Percentiles rank a stretch among this genome's conserved stretches.
phyloP scores from a whole-genome alignment of 2,797 vertebrate species.

The Paramormyrops hopkinsi region DNA sequence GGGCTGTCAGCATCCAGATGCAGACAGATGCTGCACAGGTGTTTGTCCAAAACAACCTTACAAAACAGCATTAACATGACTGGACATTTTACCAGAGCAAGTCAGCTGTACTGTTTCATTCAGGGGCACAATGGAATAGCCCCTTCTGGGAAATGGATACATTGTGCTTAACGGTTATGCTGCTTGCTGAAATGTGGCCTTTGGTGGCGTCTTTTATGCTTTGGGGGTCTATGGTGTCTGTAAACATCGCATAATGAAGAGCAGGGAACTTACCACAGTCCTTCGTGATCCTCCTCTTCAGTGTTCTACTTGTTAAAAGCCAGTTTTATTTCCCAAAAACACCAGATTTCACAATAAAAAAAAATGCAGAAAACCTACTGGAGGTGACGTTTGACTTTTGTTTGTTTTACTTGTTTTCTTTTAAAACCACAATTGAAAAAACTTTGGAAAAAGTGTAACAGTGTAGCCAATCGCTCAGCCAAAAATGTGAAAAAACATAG shows the following conservation, averaged over 20 bases:
- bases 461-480: not conserved
- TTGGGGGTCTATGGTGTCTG: slow-evolving; percentile 39
- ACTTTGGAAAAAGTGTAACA: not conserved
- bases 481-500: not conserved
- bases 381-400: not conserved
- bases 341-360: not conserved
- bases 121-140: not conserved
- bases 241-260: not conserved
- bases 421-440: not conserved
- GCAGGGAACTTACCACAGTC: not conserved
- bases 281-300: not conserved
- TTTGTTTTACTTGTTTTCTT: not conserved
- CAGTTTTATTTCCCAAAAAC: not conserved
- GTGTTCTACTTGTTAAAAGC: not conserved
- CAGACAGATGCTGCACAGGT: not conserved
- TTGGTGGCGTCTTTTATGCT: slow-evolving; percentile 44
- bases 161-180: not conserved
- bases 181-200: not conserved
- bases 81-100: not conserved
- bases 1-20: not conserved
- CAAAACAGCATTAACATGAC: not conserved
- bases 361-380: not conserved
- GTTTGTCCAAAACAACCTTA: not conserved
- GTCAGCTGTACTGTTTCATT: not conserved
- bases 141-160: not conserved